Conservation (phyloP, 2,888 invertebrate genomes). For the Cancer borealis region DNA sequence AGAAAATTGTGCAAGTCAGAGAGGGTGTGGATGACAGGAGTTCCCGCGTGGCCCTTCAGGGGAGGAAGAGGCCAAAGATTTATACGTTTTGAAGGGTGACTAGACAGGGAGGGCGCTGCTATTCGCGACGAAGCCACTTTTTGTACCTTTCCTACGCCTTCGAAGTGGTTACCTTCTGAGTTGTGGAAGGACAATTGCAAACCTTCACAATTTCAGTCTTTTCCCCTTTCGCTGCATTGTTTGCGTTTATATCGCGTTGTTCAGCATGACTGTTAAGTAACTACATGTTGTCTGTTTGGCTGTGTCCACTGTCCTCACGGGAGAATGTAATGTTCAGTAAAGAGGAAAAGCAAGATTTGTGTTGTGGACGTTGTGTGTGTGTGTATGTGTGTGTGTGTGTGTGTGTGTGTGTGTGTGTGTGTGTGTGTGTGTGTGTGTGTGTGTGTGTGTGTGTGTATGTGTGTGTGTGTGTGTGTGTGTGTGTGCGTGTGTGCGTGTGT, state of each 20-base stretch:
- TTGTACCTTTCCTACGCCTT: neutral
- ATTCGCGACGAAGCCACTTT: neutral
- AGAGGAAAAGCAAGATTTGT: too few relatives aligned
- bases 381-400: slow-evolving; percentile 20
- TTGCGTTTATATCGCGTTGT: neutral
- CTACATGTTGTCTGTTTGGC: neutral
- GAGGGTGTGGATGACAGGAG: slow-evolving; percentile 15
- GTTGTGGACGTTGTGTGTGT: neutral
- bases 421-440: neutral
- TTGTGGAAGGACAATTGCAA: neutral
- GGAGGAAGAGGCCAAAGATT: slow-evolving; percentile 29
- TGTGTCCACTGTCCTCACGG: neutral
- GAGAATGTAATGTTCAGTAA: neutral
- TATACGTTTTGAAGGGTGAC: neutral
- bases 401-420: slow-evolving; percentile 3
- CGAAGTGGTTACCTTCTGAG: neutral
- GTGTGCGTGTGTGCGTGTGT: slow-evolving; percentile 11
- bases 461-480: slow-evolving; percentile 11
- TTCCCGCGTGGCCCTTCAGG: slow-evolving; percentile 6
- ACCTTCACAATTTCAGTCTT: neutral
- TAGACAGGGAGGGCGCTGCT: neutral
- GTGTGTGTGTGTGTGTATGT: too few relatives aligned
- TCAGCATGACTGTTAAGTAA: neutral
- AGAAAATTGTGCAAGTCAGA: neutral
- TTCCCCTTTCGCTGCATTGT: neutral